These are phyloP conservation scores for Diceros bicornis DNA, from an alignment of 2,797 vertebrate genomes.

Conservation along the genomic window DNA sequence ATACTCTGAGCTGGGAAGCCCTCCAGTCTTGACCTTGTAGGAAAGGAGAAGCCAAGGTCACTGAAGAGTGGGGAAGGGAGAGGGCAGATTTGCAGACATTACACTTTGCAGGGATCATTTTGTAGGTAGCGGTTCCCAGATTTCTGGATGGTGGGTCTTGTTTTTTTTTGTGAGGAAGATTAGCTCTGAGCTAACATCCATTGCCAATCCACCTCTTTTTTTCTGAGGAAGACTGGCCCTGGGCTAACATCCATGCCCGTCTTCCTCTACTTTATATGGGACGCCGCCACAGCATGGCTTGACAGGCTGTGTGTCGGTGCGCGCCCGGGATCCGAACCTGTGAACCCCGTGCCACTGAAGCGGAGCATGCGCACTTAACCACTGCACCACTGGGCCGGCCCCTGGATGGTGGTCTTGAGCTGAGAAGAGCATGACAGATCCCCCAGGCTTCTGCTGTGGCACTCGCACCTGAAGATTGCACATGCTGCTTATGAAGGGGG, in stretches of 20 bases:
- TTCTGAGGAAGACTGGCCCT: too few relatives aligned
- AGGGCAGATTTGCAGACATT: background rate
- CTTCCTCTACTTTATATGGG: too few relatives aligned
- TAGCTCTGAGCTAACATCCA: too few relatives aligned
- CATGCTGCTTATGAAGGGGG: background rate
- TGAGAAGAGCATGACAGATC: background rate
- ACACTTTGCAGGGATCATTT: background rate
- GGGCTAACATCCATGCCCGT: too few relatives aligned
- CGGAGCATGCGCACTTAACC: too few relatives aligned
- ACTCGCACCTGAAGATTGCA: background rate
- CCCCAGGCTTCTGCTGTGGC: background rate
- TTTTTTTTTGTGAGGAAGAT: too few relatives aligned
- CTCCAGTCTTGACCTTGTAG: background rate
- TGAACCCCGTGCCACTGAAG: too few relatives aligned
- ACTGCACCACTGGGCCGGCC: too few relatives aligned
- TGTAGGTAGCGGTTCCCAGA: background rate
- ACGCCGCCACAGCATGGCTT: too few relatives aligned
- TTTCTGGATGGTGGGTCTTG: background rate
- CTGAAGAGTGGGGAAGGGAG: background rate
- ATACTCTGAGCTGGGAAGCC: background rate
- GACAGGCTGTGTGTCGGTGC: too few relatives aligned
- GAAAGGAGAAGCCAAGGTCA: background rate
- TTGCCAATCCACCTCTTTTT: too few relatives aligned
- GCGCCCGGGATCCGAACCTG: too few relatives aligned
- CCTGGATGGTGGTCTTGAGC: background rate